Percentiles rank a stretch among this genome's conserved stretches.
Evolutionary conservation across 2,888 invertebrate genomes (phyloP).

Genomic region (Drosophila seclusa): DNA sequence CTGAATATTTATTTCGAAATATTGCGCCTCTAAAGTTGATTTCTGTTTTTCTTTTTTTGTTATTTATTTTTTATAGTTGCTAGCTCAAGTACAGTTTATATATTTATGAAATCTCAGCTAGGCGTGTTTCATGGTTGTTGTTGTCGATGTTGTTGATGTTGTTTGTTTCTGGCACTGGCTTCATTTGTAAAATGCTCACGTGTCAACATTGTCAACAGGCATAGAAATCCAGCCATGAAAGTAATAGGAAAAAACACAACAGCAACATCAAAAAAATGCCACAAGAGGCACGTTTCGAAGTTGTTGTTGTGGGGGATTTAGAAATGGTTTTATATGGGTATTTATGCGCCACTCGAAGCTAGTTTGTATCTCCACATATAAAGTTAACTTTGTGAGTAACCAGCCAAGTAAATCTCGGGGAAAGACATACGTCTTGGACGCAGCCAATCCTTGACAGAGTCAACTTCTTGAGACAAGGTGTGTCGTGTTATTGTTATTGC

Average conservation of each 20-base stretch:
- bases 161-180: constrained; percentile 22
- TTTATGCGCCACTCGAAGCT: constrained; percentile 55
- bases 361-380: constrained; percentile 21
- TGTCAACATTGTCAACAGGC: constrained; percentile 54
- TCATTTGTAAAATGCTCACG: constrained; percentile 72
- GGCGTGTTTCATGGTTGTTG: constrained; percentile 45
- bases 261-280: constrained; percentile 22
- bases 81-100: constrained; percentile 21
- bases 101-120: constrained; percentile 67
- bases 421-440: constrained; percentile 11
- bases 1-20: constrained; percentile 53
- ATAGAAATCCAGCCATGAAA: constrained; percentile 31
- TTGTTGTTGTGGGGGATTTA: constrained; percentile 45
- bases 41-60: constrained; percentile 33
- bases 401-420: constrained; percentile 24
- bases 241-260: constrained; percentile 23
- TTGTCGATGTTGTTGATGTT: constrained; percentile 26
- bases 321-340: constrained; percentile 60
- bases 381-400: constrained; percentile 20
- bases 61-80: constrained; percentile 64
- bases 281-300: constrained; percentile 62
- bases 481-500: constrained; percentile 57
- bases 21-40: constrained; percentile 34
- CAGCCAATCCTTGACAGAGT: constrained; percentile 66
- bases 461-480: constrained; percentile 59